Evolutionary conservation across 2,888 invertebrate species (phyloP).

Genomic region (Pristionchus mayeri): DNA sequence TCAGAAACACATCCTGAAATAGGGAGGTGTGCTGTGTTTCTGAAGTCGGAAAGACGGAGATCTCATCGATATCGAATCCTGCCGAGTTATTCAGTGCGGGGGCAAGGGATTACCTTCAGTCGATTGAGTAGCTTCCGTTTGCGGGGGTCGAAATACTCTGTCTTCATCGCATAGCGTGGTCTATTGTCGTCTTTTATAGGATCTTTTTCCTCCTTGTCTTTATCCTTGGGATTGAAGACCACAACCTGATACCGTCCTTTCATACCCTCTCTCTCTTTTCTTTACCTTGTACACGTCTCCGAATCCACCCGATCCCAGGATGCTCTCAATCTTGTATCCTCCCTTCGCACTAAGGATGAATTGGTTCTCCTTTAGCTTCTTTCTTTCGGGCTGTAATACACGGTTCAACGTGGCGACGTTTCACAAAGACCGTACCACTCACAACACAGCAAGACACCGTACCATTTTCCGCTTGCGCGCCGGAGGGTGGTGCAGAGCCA

Average conservation of each 20-base stretch:
- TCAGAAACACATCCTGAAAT: constrained; percentile 39
- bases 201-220: no score
- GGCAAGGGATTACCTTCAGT: neutral
- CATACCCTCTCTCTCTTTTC: neutral
- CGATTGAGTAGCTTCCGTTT: constrained; percentile 38
- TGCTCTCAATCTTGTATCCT: constrained; percentile 22
- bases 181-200: no score
- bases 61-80: neutral
- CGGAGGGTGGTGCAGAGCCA: constrained; percentile 15
- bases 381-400: constrained; percentile 5
- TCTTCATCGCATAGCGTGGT: constrained; percentile 46
- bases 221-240: no score
- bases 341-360: constrained; percentile 23
- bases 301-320: constrained; percentile 42
- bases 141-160: constrained; percentile 20
- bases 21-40: constrained; percentile 8
- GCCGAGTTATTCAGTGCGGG: neutral
- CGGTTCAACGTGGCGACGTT: neutral
- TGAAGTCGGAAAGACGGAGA: constrained; percentile 3
- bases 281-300: constrained; percentile 39
- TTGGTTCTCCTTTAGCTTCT: constrained; percentile 29
- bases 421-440: neutral
- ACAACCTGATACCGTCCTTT: no score
- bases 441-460: no score
- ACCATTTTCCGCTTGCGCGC: constrained; percentile 36